phyloP scores from a whole-genome alignment of 1,140 invertebrate genomes.

The Melipona quadrifasciata region DNA sequence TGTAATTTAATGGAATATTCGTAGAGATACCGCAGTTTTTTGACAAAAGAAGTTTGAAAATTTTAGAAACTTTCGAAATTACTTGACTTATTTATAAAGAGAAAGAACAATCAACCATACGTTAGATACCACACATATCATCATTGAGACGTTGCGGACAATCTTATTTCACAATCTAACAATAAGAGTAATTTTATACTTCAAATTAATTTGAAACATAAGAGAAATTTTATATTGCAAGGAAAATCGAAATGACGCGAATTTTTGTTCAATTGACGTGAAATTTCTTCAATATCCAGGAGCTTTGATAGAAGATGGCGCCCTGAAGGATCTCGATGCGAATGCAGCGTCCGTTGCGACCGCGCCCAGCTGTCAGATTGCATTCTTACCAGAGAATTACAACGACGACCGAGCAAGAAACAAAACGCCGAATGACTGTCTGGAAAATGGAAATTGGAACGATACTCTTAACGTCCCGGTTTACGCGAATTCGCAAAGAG shows the following conservation, averaged over 20 bases:
- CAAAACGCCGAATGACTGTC: conserved; percentile 17
- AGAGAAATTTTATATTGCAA: background rate
- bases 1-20: too few relatives aligned
- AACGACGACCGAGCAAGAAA: background rate
- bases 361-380: conserved; percentile 72
- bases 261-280: background rate
- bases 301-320: conserved; percentile 72
- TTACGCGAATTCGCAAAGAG: conserved; percentile 73
- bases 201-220: too few relatives aligned
- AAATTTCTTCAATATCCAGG: conserved; percentile 59
- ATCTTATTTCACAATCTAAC: too few relatives aligned
- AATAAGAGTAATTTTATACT: background rate
- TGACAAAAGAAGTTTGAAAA: too few relatives aligned
- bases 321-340: conserved; percentile 71
- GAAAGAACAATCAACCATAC: too few relatives aligned
- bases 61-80: too few relatives aligned
- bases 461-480: conserved; percentile 71
- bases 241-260: background rate
- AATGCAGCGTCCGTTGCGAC: conserved; percentile 71
- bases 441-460: conserved; percentile 17
- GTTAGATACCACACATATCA: too few relatives aligned
- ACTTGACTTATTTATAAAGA: too few relatives aligned
- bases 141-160: too few relatives aligned
- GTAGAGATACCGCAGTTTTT: too few relatives aligned
- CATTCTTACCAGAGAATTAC: conserved; percentile 67